Base-by-base conservation (phyloP, 2,797 vertebrate genomes). In the Tenualosa thibaudeaui region DNA sequence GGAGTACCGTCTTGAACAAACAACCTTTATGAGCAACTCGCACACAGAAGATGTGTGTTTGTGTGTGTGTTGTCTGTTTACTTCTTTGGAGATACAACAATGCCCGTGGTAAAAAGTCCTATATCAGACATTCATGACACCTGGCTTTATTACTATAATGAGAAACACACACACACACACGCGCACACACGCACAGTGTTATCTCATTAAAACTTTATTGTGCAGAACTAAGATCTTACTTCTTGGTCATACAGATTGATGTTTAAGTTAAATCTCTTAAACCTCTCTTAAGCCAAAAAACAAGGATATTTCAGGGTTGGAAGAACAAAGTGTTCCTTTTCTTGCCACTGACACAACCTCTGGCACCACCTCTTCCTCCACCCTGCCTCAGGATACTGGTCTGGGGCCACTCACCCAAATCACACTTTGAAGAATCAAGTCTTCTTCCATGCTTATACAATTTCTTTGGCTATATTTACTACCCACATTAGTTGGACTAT, bases 1-100 rank as follows among this genome's bases (percentile, higher is more conserved):
- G 68, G 40, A 22, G 71, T 22, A 17, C 40, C 43, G 37, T 19
- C 71, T 78, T 78, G 37, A 40, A 78, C 22, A 46, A 78, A 78
- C 17, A 75, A 13, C 13, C 31, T 75, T 17, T 43, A 43, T 17
- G 31, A 75, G 15, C 37, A 75, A 37, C 13, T 12, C 56, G 15
- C 56, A 22, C 17, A n/a, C 56, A n/a, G 22, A 58, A 22, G 9
- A 17, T 71, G 68, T 43, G 68, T 75, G 68, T 75, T 37, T 75
- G 68, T 75, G 68, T 75, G 31, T 68, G 62, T 65, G 62, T 65
- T 58, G 17, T 58, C 17, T 58, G 19, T 56, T 56, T 56, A 58
- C 56, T 5, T 58, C 62, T 3, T 31, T 75, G 31, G 31, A 40
- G 31, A 75, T 40, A 40, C 31, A 75, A 75, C 15, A 43, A 31